Base-by-base conservation (phyloP, 2,888 invertebrate genomes). In the Danaus chrysippus region DNA sequence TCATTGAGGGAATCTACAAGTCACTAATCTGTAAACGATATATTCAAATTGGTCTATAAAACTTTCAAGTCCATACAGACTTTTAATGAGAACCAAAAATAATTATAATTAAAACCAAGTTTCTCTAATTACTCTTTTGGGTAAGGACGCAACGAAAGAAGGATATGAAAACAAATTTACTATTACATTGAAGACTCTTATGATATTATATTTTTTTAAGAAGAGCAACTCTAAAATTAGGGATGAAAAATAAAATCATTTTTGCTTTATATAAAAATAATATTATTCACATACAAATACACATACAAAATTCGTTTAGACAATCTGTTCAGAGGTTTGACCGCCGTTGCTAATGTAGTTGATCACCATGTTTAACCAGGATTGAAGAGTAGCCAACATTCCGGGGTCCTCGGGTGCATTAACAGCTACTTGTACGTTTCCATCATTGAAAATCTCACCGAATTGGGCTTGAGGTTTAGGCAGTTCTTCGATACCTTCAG, bases 391-490 rank as follows among this genome's bases (percentile, higher is more conserved):
- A 11, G 77, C 57, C 1, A 84, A 11, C n/a, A 85, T 61, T 0
- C 83, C 74, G 6, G 75, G 59, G 1, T 84, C 81, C 60, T 81
- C 70, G 5, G 81, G 74, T 1, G 72, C 71, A 60, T 87, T 85
- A 11, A 86, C 63, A 1, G 71, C 65, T 1, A 87, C 78, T 56
- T 82, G 81, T 1, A 86, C 86, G 1, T 71, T 58, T 1, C 87
- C 86, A 44, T 87, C 78, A 62, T 87, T 86, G 73, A 72, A 87
- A 12, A 87, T 46, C 55, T 85, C 84, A 10, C 82, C 82, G 42
- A 65, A 71, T 10, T 77, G 75, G 3, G 71, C n/a, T 34, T 71
- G 71, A 42, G 73, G 69, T 41, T 57, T 67, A 3, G 70, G 62
- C 10, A 46, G 67, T 41, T 59, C 66, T 11, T 67, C 59, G 12